A percentile compares a stretch with the other conserved stretches of the same genome.
phyloP scores from a whole-genome alignment of 2,888 invertebrate genomes.

The Deroplatys truncata region DNA sequence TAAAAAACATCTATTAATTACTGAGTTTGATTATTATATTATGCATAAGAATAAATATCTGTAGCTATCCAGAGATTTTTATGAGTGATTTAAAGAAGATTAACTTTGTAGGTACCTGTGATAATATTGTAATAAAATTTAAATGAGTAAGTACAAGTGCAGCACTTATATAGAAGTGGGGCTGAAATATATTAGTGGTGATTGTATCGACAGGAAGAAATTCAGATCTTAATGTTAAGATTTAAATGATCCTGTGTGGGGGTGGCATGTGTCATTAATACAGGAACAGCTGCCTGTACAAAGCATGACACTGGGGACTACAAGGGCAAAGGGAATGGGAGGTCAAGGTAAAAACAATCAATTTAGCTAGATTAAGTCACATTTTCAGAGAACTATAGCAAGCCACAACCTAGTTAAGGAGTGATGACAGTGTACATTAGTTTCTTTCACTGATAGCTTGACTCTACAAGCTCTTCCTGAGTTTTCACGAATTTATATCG shows the following conservation, averaged over 20 bases:
- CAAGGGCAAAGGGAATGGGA: background rate
- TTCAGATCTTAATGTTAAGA: background rate
- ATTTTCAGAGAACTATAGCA: background rate
- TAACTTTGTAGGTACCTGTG: constrained; percentile 30
- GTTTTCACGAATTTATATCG: constrained; percentile 47
- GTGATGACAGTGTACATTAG: background rate
- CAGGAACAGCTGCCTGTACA: background rate
- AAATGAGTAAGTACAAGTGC: constrained; percentile 8
- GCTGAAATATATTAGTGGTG: background rate
- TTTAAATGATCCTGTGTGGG: constrained; percentile 1
- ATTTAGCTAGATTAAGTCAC: constrained; percentile 6
- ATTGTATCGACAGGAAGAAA: background rate
- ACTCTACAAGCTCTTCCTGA: background rate
- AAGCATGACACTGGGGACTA: background rate
- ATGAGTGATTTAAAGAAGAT: background rate
- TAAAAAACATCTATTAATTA: background rate
- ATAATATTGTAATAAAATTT: constrained; percentile 23
- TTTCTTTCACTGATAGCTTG: background rate
- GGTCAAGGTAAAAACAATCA: background rate
- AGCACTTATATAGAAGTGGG: background rate
- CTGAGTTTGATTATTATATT: background rate
- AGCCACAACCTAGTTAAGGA: background rate
- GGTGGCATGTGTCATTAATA: background rate
- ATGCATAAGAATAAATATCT: background rate
- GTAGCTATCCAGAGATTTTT: background rate